Evolutionary conservation across 2,797 vertebrate genomes (phyloP).

Genomic region (Gouania willdenowi): DNA sequence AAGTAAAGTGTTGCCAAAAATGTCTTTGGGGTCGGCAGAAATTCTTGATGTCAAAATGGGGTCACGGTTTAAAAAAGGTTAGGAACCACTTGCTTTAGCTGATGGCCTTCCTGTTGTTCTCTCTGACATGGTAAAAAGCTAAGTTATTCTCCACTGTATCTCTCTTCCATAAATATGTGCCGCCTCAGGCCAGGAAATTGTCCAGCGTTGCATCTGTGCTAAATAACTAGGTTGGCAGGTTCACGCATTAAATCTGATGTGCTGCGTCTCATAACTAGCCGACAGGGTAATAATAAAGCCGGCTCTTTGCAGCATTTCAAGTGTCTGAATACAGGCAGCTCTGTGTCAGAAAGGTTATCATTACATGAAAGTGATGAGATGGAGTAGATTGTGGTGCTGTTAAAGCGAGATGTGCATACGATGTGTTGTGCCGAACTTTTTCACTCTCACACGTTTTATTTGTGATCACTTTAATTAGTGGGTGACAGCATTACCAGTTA

Average conservation of each 20-base stretch:
- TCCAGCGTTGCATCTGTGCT: not conserved
- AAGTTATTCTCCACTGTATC: not conserved
- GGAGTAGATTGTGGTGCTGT: not conserved
- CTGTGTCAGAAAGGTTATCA: not conserved
- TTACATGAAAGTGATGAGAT: not conserved
- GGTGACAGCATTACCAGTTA: not conserved
- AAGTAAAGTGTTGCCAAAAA: too few species aligned
- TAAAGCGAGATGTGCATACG: not conserved
- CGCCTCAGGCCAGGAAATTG: not conserved
- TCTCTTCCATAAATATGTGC: slow-evolving; percentile 16
- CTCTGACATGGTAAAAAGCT: slow-evolving; percentile 14
- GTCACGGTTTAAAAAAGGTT: too few species aligned
- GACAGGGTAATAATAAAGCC: not conserved
- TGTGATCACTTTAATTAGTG: not conserved
- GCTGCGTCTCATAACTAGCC: not conserved
- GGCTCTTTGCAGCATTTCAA: not conserved
- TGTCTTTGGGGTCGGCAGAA: too few species aligned
- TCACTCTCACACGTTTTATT: not conserved
- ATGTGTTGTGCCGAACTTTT: not conserved
- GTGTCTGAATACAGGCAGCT: not conserved
- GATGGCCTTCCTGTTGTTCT: slow-evolving; percentile 13
- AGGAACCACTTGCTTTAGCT: too few species aligned
- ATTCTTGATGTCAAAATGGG: too few species aligned
- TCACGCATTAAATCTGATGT: not conserved
- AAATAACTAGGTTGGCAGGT: not conserved